phyloP scores from a whole-genome alignment of 2,113 vertebrate genomes.

The Plectropomus leopardus region DNA sequence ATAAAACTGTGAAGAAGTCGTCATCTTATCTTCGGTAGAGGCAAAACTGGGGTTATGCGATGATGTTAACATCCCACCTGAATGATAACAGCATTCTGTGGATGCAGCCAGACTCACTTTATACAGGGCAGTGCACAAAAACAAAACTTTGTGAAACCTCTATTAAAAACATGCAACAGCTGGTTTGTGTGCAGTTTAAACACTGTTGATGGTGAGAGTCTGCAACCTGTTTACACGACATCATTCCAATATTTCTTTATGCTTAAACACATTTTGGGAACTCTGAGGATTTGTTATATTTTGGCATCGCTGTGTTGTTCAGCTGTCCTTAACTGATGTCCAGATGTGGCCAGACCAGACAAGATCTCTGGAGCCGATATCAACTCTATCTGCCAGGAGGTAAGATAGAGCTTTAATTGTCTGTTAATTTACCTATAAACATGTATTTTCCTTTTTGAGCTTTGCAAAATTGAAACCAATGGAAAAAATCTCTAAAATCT shows the following conservation, averaged over 20 bases:
- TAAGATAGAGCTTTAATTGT: conserved; percentile 60
- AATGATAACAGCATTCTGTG: background rate
- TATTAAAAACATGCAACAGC: background rate
- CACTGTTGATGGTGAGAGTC: too few relatives aligned
- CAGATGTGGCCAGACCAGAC: conserved; percentile 95
- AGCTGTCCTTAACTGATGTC: conserved; percentile 79
- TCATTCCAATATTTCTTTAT: background rate
- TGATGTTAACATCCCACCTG: background rate
- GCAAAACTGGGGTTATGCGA: background rate
- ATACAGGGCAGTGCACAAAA: background rate
- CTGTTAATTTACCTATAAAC: background rate
- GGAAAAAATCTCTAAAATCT: background rate
- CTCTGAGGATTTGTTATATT: background rate
- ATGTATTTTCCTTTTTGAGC: background rate
- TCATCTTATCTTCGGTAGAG: background rate
- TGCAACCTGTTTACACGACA: background rate
- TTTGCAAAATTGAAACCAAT: background rate
- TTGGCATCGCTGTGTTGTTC: conserved; percentile 2
- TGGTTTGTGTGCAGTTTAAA: background rate
- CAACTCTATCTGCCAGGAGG: conserved; percentile 98
- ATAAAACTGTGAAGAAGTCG: too few relatives aligned
- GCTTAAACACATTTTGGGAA: background rate
- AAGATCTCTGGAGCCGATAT: conserved; percentile 97
- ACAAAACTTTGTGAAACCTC: background rate
- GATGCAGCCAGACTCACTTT: background rate